phyloP scores from a whole-genome alignment of 2,113 vertebrate genomes.

The Anarrhichthys ocellatus region DNA sequence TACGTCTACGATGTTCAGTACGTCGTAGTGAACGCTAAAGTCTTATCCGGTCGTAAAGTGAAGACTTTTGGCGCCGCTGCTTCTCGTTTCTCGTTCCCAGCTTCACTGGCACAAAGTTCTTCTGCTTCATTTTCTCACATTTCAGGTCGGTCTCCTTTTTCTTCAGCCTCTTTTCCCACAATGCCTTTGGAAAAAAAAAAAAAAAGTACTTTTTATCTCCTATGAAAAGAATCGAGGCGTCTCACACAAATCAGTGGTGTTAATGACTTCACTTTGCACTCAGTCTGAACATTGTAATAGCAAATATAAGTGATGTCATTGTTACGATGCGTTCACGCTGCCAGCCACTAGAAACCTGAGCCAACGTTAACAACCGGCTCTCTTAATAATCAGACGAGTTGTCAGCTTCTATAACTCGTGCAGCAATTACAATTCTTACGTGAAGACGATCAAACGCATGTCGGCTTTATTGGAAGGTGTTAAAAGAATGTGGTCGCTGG shows the following conservation, averaged over 20 bases:
- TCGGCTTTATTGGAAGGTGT: not conserved
- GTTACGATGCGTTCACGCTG: not conserved
- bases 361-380: not conserved
- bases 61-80: not conserved
- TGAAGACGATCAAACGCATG: not conserved
- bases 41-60: not conserved
- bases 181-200: not conserved
- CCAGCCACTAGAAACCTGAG: not conserved
- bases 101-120: not conserved
- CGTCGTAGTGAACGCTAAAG: not conserved
- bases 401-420: not conserved
- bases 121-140: not conserved
- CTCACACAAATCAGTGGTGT: not conserved
- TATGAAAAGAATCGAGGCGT: not conserved
- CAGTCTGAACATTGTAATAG: not conserved
- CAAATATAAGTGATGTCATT: not conserved
- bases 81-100: too few species aligned
- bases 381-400: too few species aligned
- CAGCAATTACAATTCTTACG: not conserved
- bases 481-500: not conserved
- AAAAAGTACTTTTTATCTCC: not conserved
- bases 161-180: not conserved
- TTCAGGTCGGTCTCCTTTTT: not conserved
- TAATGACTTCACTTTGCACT: not conserved
- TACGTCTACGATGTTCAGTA: too few species aligned